Base-by-base conservation (phyloP, 2,888 invertebrate genomes). In the Euspilapteryx auroguttella region DNA sequence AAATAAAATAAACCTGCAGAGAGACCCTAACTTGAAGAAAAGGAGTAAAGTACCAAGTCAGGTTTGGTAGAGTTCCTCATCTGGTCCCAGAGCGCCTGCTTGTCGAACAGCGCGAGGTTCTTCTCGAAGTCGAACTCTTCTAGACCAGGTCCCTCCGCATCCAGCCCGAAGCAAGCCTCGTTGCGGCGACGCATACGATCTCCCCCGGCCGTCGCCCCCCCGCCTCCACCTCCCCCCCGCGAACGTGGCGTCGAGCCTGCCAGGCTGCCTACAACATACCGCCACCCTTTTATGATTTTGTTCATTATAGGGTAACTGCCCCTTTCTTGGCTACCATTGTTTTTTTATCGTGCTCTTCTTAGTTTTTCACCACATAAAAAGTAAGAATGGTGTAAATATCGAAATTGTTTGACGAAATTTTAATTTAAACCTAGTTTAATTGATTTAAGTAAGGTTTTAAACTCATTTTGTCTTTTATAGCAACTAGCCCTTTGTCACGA, bases 91-190 rank as follows among this genome's bases (percentile, higher is more conserved):
- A 66, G 55, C 38, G 62, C 68, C 38, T 40, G 37, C 65, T 94
- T 94, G 65, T 94, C 87, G 65, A 95, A 95, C 26, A 95, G 73
- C 12, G 93, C 93, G 30, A 94, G 77, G 73, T 94, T 95, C 37
- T 91, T 92, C 55, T 95, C 94, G 78, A 95, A 94, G 78, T 95
- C 94, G 75, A 95, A 95, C 45, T 95, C 94, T 51, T 86, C 80
- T 39, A 68, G 78, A 28, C 83, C 56, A 37, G 79, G 64, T 28
- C 78, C 79, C 30, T 83, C 80, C 38, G 86, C 86, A 7, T 83
- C 68, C 23, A 86, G 83, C 14, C 87, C 89, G 65, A 91, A 90
- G 52, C 89, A 89, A 31, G 86, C 85, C 52, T 88, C 87, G 57
- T 87, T 84, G 41, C 80, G 79, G 46, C 80, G 66, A 30, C 79